Conservation (phyloP, 1,140 invertebrate species). For the Thereuonema tuberculata region DNA sequence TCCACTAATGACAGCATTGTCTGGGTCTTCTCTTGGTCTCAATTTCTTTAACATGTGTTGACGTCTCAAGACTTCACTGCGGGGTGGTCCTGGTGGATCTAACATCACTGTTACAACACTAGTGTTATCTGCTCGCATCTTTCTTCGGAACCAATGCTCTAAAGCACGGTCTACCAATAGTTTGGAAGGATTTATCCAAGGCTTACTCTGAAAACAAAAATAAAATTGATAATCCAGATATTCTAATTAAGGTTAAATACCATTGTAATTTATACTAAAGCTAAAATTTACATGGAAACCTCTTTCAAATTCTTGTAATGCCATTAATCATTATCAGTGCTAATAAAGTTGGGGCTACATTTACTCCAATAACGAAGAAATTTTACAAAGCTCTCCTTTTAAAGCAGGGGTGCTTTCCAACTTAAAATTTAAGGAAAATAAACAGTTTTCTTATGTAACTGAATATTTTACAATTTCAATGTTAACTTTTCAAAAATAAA, state of each 20-base stretch:
- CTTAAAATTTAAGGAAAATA: no score
- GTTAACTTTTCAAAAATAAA: no score
- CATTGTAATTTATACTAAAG: no score
- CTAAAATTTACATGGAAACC: background rate
- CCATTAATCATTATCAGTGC: background rate
- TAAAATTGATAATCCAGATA: constrained; percentile 14
- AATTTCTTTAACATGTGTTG: constrained; percentile 18
- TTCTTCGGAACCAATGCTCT: constrained; percentile 47
- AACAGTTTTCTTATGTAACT: no score
- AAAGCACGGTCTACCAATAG: constrained; percentile 74
- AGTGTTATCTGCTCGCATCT: constrained; percentile 86
- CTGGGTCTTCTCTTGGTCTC: constrained; percentile 18
- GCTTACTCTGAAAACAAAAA: constrained; percentile 19
- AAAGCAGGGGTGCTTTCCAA: no score
- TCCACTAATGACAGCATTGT: background rate
- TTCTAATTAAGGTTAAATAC: no score
- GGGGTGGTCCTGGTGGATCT: constrained; percentile 72
- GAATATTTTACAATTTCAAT: no score
- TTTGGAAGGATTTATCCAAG: constrained; percentile 79
- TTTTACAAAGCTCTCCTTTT: no score
- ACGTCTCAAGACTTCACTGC: constrained; percentile 23
- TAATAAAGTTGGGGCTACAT: no score
- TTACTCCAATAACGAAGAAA: no score
- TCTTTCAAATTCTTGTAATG: background rate
- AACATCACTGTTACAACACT: constrained; percentile 85